Base-by-base conservation (phyloP, 2,797 vertebrate genomes). In the Nannoperca obscura region DNA sequence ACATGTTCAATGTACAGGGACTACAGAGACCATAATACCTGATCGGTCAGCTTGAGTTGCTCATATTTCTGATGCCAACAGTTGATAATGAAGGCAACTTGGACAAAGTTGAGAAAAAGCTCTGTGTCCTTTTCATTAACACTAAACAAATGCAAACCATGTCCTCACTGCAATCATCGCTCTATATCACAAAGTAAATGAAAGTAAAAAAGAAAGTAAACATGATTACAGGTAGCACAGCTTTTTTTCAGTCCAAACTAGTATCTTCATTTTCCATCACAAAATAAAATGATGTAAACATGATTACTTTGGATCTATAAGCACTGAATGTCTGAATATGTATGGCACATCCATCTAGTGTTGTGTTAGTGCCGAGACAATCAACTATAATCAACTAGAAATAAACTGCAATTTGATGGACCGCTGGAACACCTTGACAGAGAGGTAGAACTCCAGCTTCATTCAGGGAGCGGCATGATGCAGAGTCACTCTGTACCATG, bases 181-280 rank as follows among this genome's bases (percentile, higher is more conserved):
- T 50, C 50, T 50, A 0, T 53, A 65, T 83, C 54, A 46, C 40
- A 50, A 20, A 53, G 38, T 30, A 36, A 76, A 54, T 79, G 54
- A 67, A 76, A n/a, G n/a, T n/a, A n/a, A n/a, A n/a, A n/a, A n/a
- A 78, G 50, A 67, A 71, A 63, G 57, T 40, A 70, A 66, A 76
- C 10, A 63, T 40, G 2, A 79, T 52, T 62, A 72, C 24, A 11
- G 27, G 47, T 19, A n/a, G n/a, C 13, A 54, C 22, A 50, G 52
- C 38, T 3, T 12, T 69, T 73, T 73, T 64, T 60, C 9, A n/a
- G 4, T 2, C 3, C 58, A 63, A 54, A 74, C 20, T 27, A 24
- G 14, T 47, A 47, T 70, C 24, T 27, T 27, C 24, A 27, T 12
- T 59, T 34, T 30, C 17, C 14, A 52, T 71, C 50, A n/a, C 13